Percentiles rank a stretch among this genome's conserved stretches.
Evolutionary conservation across 2,797 vertebrate species (phyloP).

Genomic region (Crocidura indochinensis): DNA sequence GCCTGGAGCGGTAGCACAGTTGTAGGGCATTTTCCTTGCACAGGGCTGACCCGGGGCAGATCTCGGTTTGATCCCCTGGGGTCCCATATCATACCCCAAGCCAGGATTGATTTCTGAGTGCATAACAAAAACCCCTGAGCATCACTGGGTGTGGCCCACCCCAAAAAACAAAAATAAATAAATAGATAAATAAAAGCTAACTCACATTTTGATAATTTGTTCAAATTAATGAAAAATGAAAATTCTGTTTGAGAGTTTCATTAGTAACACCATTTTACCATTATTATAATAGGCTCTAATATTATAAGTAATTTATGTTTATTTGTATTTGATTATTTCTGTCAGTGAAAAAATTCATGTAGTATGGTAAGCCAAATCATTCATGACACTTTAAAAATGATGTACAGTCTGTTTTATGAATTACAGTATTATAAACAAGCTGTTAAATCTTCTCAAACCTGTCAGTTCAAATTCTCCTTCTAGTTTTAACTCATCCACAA

Average conservation of each 20-base stretch:
- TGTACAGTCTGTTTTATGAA: constrained; percentile 29
- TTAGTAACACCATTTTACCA: constrained; percentile 30
- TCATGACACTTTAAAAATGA: constrained; percentile 22
- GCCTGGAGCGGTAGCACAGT: too few relatives aligned
- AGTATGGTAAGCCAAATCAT: background rate
- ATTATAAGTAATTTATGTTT: constrained; percentile 26
- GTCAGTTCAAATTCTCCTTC: background rate
- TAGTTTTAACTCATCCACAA: constrained; percentile 14
- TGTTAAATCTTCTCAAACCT: constrained; percentile 41
- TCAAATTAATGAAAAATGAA: background rate
- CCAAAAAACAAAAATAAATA: too few relatives aligned
- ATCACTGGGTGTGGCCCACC: too few relatives aligned
- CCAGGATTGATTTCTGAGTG: too few relatives aligned
- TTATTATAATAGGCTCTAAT: background rate
- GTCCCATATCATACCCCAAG: too few relatives aligned
- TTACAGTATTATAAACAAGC: constrained; percentile 30
- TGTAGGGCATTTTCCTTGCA: too few relatives aligned
- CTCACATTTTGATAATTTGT: background rate
- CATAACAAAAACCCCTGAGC: too few relatives aligned
- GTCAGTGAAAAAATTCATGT: too few relatives aligned
- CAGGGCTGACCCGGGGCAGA: too few relatives aligned
- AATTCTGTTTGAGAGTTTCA: background rate
- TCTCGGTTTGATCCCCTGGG: too few relatives aligned
- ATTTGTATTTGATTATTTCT: background rate
- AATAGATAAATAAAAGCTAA: too few relatives aligned